Base-by-base conservation (phyloP, 2,113 vertebrate species). In the Anguilla rostrata region DNA sequence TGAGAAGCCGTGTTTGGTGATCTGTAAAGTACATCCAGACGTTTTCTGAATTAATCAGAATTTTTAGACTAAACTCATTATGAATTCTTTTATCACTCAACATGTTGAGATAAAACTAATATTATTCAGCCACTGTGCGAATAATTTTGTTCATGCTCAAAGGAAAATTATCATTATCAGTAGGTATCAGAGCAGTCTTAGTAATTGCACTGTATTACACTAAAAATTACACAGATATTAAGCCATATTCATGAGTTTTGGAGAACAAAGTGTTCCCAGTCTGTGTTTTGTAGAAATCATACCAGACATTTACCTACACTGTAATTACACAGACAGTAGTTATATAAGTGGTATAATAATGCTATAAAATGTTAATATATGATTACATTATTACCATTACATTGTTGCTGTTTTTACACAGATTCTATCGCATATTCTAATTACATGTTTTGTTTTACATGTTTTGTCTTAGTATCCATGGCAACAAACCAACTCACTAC, bases 61-160 rank as follows among this genome's bases (percentile, higher is more conserved):
- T 75, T 75, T 75, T 75, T n/a, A 75, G n/a, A 75, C n/a, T 29
- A 75, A 34, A 34, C 71, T 29, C 49, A 53, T 53, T 75, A 75
- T 75, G 71, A 75, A 34, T 75, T 34, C 71, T 75, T 66, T 66
- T 75, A 75, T 75, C 71, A 75, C 71, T 75, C 71, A 75, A 34
- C 71, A 75, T 75, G 20, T 29, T 34, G 71, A 75, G 71, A 75
- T 75, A 75, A 66, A 66, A 66, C n/a, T 75, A 75, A 34, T 34
- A 34, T 29, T 29, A 75, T 26, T 29, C 71, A 75, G 71, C 26
- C 71, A 75, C n/a, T 66, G 60, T 22, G 49, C 49, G 60, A 66
- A 20, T 29, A 75, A 75, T 75, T 75, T 75, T 5, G 71, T 34
- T n/a, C 71, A 75, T 34, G n/a, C n/a, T 75, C 71, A 75, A 75